Evolutionary conservation across 2,797 vertebrate species (phyloP).

Genomic region (Vultur gryphus): DNA sequence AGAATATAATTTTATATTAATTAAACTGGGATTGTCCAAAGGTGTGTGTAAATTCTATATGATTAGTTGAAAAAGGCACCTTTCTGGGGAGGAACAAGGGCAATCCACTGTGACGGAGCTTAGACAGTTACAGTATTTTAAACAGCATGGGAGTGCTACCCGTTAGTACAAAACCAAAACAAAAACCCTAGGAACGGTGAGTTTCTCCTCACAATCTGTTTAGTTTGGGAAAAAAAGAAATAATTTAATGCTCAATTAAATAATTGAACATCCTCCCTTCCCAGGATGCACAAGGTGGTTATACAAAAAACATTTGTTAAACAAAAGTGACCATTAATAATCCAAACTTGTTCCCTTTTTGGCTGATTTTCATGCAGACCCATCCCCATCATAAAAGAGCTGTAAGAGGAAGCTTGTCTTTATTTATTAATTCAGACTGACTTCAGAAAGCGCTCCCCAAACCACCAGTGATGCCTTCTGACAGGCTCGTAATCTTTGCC

Average conservation of each 20-base stretch:
- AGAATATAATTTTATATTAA: neutral
- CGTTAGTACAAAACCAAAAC: neutral
- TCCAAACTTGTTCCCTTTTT: constrained; percentile 55
- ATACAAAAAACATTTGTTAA: constrained; percentile 66
- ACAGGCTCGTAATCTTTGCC: constrained; percentile 54
- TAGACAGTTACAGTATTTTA: neutral
- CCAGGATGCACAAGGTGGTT: constrained; percentile 42
- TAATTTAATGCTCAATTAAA: constrained; percentile 48
- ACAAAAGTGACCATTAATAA: constrained; percentile 70
- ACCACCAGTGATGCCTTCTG: constrained; percentile 44
- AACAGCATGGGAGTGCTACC: neutral
- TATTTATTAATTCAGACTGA: constrained; percentile 57
- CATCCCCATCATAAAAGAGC: constrained; percentile 54
- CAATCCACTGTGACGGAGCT: neutral
- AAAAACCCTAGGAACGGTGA: neutral
- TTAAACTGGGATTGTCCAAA: neutral
- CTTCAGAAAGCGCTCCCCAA: constrained; percentile 56
- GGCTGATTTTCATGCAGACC: constrained; percentile 63
- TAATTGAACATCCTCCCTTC: constrained; percentile 52
- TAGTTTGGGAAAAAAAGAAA: constrained; percentile 42
- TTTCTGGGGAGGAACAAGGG: neutral
- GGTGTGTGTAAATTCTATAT: neutral
- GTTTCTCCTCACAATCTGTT: neutral
- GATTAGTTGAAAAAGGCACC: neutral
- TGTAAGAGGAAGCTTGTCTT: constrained; percentile 55